These are phyloP conservation scores for Aphaenogaster rudis DNA, from an alignment of 1,140 invertebrate species.

Conservation along the genomic window DNA sequence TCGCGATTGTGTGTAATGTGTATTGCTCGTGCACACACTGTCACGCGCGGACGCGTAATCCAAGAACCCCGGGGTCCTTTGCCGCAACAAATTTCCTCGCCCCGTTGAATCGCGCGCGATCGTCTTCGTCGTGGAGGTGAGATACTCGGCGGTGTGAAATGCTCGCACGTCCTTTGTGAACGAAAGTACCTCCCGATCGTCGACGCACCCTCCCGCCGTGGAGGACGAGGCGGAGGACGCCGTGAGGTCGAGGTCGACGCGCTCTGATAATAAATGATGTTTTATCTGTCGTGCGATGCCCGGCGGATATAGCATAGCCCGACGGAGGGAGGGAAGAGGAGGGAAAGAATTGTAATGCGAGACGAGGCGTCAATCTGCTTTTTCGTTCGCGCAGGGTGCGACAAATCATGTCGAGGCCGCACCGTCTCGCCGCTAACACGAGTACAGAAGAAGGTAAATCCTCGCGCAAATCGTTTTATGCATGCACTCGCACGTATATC, in stretches of 20 bases:
- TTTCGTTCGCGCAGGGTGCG: constrained; percentile 73
- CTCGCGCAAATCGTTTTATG: neutral
- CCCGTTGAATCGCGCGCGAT: constrained; percentile 3
- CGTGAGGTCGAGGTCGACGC: constrained; percentile 45
- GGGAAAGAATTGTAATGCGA: constrained; percentile 44
- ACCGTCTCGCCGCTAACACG: neutral
- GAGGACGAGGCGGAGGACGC: neutral
- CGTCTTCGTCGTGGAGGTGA: constrained; percentile 4
- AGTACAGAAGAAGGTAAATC: constrained; percentile 64
- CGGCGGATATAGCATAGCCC: constrained; percentile 44
- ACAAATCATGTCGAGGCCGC: constrained; percentile 47
- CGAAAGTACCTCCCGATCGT: constrained; percentile 13
- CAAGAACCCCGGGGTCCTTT: neutral
- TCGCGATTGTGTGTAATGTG: constrained; percentile 48
- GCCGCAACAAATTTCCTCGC: neutral
- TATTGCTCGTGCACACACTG: constrained; percentile 49
- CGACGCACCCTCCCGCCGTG: neutral
- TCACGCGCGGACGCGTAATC: constrained; percentile 34
- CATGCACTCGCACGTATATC: neutral
- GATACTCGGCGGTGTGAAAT: neutral
- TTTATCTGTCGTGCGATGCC: constrained; percentile 59
- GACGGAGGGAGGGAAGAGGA: constrained; percentile 1
- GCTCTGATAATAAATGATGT: constrained; percentile 63
- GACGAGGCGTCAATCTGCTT: constrained; percentile 66
- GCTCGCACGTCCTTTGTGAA: constrained; percentile 27